Conservation (phyloP, 2,888 invertebrate genomes). For the Notodonta ziczac region DNA sequence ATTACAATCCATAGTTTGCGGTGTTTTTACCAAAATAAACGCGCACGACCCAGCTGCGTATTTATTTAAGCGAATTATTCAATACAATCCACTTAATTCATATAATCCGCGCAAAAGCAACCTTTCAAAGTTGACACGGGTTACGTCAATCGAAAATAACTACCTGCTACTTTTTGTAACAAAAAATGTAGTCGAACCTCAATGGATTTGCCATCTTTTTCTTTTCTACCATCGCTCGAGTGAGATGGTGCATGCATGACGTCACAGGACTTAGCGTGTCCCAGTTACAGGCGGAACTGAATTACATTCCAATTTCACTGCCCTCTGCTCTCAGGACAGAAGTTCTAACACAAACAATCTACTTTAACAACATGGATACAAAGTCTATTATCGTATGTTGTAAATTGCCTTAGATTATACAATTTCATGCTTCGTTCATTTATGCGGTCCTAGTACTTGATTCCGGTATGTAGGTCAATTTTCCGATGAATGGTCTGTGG, state of each 20-base stretch:
- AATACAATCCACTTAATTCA: too few species aligned
- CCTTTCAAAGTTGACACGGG: too few species aligned
- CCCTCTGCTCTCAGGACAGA: constrained; percentile 12
- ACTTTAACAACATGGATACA: constrained; percentile 10
- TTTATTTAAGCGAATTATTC: too few species aligned
- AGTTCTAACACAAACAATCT: constrained; percentile 8
- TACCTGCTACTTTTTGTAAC: constrained; percentile 4
- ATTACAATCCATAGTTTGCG: too few species aligned
- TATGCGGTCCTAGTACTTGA: constrained; percentile 31
- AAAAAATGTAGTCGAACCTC: constrained; percentile 33
- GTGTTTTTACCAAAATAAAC: too few species aligned
- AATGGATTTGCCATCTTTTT: constrained; percentile 55
- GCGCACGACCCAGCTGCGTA: too few species aligned
- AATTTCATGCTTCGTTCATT: constrained; percentile 25
- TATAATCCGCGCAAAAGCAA: too few species aligned
- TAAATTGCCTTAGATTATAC: constrained; percentile 16
- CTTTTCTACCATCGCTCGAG: constrained; percentile 35
- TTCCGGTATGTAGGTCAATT: constrained; percentile 49
- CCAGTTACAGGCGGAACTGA: constrained; percentile 41
- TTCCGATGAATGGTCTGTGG: constrained; percentile 46
- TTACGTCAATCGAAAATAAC: background rate
- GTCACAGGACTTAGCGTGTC: constrained; percentile 55
- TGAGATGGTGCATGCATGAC: constrained; percentile 53
- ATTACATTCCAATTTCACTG: constrained; percentile 41
- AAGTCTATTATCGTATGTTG: constrained; percentile 20